A percentile compares a stretch with the other conserved stretches of the same genome.
Conservation (phyloP, 1,140 invertebrate species). For the Heliconius melpomene region DNA sequence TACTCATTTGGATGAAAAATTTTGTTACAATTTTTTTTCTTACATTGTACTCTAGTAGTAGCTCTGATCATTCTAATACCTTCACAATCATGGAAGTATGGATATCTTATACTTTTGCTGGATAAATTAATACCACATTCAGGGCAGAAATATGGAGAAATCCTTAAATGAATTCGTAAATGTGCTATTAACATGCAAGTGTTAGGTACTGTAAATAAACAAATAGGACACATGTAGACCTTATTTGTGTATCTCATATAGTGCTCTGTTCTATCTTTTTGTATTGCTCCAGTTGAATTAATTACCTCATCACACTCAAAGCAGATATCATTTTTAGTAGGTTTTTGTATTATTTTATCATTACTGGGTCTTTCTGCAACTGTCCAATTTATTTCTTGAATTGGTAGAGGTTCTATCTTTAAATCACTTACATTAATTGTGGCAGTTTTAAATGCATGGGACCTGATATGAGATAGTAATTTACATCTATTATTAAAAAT, state of each 20-base stretch:
- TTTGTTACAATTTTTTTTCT: slow-evolving; percentile 59
- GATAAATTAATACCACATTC: slow-evolving; percentile 77
- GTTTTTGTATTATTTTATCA: slow-evolving; percentile 21
- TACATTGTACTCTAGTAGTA: slow-evolving; percentile 71
- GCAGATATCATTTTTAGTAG: slow-evolving; percentile 41
- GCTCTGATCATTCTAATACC: slow-evolving; percentile 79
- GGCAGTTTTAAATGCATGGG: slow-evolving; percentile 70
- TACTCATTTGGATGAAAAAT: slow-evolving; percentile 72
- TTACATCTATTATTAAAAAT: slow-evolving; percentile 73
- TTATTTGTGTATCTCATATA: slow-evolving; percentile 58
- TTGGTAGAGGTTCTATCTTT: slow-evolving; percentile 66
- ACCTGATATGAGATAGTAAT: slow-evolving; percentile 70
- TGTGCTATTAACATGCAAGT: slow-evolving; percentile 76
- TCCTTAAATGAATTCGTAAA: slow-evolving; percentile 72
- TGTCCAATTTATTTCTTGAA: slow-evolving; percentile 30
- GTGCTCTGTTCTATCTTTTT: slow-evolving; percentile 50
- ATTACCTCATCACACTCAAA: slow-evolving; percentile 52
- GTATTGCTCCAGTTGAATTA: slow-evolving; percentile 27
- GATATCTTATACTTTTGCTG: slow-evolving; percentile 52
- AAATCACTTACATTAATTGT: slow-evolving; percentile 72
- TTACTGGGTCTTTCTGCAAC: slow-evolving; percentile 15
- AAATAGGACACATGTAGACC: slow-evolving; percentile 62
- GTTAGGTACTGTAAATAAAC: slow-evolving; percentile 75
- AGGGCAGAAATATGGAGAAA: slow-evolving; percentile 77
- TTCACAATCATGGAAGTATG: slow-evolving; percentile 77